Base-by-base conservation (phyloP, 2,797 vertebrate genomes). In the Gadopsis bispinosus region DNA sequence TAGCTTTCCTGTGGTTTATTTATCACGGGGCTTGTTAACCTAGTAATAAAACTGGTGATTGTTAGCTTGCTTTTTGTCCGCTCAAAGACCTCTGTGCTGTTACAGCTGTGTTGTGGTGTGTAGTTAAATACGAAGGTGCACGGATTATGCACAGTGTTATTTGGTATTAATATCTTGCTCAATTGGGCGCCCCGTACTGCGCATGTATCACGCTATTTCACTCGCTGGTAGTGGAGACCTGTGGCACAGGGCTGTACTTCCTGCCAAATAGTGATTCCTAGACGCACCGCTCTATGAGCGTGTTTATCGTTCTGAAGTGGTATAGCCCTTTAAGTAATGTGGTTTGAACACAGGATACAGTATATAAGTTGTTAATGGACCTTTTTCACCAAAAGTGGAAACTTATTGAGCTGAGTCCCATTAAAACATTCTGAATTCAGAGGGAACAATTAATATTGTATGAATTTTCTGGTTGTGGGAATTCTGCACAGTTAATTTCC, bases 261-360 rank as follows among this genome's bases (percentile, higher is more conserved):
- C 89, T 93, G 91, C 82, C 75, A 93, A 77, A 92, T 83, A 86
- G 48, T 89, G 83, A 19, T 5, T 64, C 59, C 17, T 6, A 29
- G 64, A 53, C n/a, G 8, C 7, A 37, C 39, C 54, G 51, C 7
- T 60, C n/a, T 31, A 20, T 39, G 12, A 45, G 22, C 33, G n/a
- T 78, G 26, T 75, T 67, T 47, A 8, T 55, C 22, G 48, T 54
- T 6, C 37, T 43, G 0, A 47, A 22, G 43, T 35, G n/a, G 0
- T 51, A 7, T 45, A 35, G 35, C 5, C 35, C 35, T 7, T 35
- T 7, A 35, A 35, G 35, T 35, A 35, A 35, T 35, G 35, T 35
- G 35, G 35, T 7, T 35, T 35, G 35, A 35, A 35, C 35, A 7
- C 35, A 35, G 35, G 35, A 35, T 35, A 4, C 41, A 56, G 13